Percentiles rank a stretch among this genome's conserved stretches.
These are phyloP conservation scores for Eledona agricola DNA, from an alignment of 2,888 invertebrate species.

Conservation along the genomic window DNA sequence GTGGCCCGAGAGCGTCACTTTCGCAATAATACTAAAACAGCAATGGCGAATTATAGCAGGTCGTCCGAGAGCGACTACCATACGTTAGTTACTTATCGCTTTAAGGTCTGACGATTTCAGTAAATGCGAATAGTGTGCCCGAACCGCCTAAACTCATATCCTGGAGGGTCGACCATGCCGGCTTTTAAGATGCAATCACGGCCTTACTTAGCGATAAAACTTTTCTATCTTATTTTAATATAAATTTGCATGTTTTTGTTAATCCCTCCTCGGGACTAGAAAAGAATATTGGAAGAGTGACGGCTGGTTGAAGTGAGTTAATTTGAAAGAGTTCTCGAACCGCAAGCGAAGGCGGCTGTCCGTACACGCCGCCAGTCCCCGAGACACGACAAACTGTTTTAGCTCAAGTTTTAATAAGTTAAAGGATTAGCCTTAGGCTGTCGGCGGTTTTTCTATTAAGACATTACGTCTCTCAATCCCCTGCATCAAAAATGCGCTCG, in stretches of 20 bases:
- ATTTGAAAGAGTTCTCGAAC: conserved; percentile 58
- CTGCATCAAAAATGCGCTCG: conserved; percentile 34
- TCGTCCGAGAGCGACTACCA: conserved; percentile 35
- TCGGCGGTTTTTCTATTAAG: conserved; percentile 58
- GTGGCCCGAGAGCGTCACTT: conserved; percentile 29
- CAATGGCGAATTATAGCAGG: conserved; percentile 37
- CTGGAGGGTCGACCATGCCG: conserved; percentile 12
- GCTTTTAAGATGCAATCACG: conserved; percentile 39
- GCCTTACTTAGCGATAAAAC: conserved; percentile 49
- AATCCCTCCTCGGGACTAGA: conserved; percentile 55
- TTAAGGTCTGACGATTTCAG: conserved; percentile 44
- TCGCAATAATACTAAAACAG: conserved; percentile 37
- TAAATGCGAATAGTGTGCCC: conserved; percentile 37
- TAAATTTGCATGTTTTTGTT: conserved; percentile 63
- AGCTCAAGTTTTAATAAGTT: conserved; percentile 62
- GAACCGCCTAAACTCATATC: conserved; percentile 29
- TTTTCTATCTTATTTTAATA: conserved; percentile 60
- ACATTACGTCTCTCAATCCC: conserved; percentile 51
- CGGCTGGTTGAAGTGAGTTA: conserved; percentile 58
- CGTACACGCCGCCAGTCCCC: conserved; percentile 53
- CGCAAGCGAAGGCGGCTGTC: conserved; percentile 53
- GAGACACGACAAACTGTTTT: conserved; percentile 60
- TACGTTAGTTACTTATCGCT: conserved; percentile 44
- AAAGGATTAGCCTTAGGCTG: conserved; percentile 60
- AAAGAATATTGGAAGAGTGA: conserved; percentile 57